Evolutionary conservation across 2,797 vertebrate species (phyloP).

Genomic region (Enteromius anoplus): DNA sequence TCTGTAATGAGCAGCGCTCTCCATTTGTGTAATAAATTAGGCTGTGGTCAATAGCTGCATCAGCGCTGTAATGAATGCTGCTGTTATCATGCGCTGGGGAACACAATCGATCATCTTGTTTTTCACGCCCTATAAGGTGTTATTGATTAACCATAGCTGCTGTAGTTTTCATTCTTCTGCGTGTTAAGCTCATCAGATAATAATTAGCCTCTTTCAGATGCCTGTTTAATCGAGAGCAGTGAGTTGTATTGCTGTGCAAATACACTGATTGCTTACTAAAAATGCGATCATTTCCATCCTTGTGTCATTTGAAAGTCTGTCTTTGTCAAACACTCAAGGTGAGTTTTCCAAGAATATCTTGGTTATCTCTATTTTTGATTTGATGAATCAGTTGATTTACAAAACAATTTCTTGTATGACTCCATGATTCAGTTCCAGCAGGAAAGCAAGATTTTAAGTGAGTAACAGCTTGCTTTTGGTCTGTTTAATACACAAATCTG

Average conservation of each 20-base stretch:
- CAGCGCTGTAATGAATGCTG: constrained; percentile 40
- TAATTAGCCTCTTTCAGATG: background rate
- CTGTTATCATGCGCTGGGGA: constrained; percentile 37
- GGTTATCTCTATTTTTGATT: background rate
- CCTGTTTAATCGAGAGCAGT: background rate
- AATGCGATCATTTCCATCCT: background rate
- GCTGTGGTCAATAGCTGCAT: constrained; percentile 41
- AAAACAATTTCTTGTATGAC: background rate
- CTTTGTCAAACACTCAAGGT: background rate
- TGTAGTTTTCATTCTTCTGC: constrained; percentile 22
- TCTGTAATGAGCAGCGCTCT: constrained; percentile 38
- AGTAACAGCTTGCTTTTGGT: background rate
- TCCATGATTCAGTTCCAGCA: background rate
- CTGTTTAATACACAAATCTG: background rate
- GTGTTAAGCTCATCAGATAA: constrained; percentile 16
- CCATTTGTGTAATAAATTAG: constrained; percentile 50
- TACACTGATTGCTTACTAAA: background rate
- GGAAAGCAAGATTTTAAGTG: background rate
- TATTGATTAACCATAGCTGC: constrained; percentile 25
- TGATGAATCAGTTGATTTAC: background rate
- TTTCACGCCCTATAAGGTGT: constrained; percentile 13
- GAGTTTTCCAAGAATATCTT: background rate
- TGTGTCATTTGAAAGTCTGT: background rate
- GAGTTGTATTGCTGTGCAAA: background rate
- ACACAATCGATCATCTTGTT: constrained; percentile 47